Percentiles rank a stretch among this genome's conserved stretches.
These are phyloP conservation scores for Pocota personata DNA, from an alignment of 2,888 invertebrate genomes.

Conservation along the genomic window DNA sequence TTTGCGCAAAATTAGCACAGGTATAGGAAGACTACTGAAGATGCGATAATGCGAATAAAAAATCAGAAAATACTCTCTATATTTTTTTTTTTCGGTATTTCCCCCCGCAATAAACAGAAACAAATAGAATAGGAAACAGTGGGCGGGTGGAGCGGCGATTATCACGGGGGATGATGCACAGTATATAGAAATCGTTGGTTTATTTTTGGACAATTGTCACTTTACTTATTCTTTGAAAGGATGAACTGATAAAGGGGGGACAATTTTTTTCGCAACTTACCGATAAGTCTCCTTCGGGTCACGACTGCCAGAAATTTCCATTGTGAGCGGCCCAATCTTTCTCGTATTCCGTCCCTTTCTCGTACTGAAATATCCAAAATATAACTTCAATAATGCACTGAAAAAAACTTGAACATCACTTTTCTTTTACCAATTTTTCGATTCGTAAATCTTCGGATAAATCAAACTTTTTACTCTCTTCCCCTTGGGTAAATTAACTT, in stretches of 20 bases:
- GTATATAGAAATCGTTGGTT: neutral
- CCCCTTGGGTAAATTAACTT: neutral
- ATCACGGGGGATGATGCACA: conserved; percentile 43
- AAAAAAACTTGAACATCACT: neutral
- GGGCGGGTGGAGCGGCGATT: neutral
- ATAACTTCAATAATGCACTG: neutral
- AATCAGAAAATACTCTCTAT: neutral
- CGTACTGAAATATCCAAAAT: conserved; percentile 38
- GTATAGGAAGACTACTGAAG: neutral
- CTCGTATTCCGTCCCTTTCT: conserved; percentile 12
- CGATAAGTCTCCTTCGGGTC: conserved; percentile 71
- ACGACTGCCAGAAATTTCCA: conserved; percentile 66
- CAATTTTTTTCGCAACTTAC: conserved; percentile 29
- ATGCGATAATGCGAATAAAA: neutral
- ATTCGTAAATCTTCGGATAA: neutral
- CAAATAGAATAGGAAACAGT: neutral
- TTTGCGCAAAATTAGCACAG: neutral
- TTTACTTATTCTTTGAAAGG: neutral
- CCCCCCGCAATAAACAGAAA: conserved; percentile 31
- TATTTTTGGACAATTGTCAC: conserved; percentile 46
- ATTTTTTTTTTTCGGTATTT: neutral
- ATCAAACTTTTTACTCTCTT: neutral
- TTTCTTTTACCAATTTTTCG: conserved; percentile 6
- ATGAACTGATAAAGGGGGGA: neutral
- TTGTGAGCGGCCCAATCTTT: neutral